phyloP scores from a whole-genome alignment of 2,888 invertebrate species.

The Odontocerum albicorne region DNA sequence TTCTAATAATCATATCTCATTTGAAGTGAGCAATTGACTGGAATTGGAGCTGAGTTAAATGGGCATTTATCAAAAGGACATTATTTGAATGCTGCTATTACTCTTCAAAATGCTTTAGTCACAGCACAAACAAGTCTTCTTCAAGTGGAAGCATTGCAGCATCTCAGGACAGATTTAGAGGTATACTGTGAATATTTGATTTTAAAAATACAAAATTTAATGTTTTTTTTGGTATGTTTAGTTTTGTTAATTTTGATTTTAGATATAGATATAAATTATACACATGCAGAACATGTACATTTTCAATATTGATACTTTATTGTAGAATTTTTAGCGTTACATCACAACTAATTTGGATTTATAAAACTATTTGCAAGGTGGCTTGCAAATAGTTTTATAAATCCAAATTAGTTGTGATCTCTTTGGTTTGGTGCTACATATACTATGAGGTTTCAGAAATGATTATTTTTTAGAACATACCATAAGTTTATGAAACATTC shows the following conservation, averaged over 20 bases:
- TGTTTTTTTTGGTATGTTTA: too few relatives aligned
- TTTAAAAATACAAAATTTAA: too few relatives aligned
- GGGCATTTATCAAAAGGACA: slow-evolving; percentile 70
- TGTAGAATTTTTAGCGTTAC: too few relatives aligned
- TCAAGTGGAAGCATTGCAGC: slow-evolving; percentile 81
- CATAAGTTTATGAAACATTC: too few relatives aligned
- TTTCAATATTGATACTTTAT: neutral
- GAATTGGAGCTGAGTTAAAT: slow-evolving; percentile 70
- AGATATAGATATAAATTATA: too few relatives aligned
- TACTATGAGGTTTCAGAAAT: too few relatives aligned
- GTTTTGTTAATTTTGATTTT: too few relatives aligned
- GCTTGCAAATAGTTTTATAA: neutral
- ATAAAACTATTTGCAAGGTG: neutral
- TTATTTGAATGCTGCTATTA: slow-evolving; percentile 83
- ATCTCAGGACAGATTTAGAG: slow-evolving; percentile 77
- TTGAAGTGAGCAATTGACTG: slow-evolving; percentile 70
- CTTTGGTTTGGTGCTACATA: too few relatives aligned
- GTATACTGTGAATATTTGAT: slow-evolving; percentile 41
- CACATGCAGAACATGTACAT: neutral
- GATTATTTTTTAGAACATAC: too few relatives aligned
- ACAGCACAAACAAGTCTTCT: slow-evolving; percentile 75
- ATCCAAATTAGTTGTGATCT: too few relatives aligned
- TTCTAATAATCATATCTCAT: too few relatives aligned
- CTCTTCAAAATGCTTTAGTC: slow-evolving; percentile 61
- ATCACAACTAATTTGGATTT: too few relatives aligned